Conservation (phyloP, 2,888 invertebrate genomes). For the Blastobasis lacticolella region DNA sequence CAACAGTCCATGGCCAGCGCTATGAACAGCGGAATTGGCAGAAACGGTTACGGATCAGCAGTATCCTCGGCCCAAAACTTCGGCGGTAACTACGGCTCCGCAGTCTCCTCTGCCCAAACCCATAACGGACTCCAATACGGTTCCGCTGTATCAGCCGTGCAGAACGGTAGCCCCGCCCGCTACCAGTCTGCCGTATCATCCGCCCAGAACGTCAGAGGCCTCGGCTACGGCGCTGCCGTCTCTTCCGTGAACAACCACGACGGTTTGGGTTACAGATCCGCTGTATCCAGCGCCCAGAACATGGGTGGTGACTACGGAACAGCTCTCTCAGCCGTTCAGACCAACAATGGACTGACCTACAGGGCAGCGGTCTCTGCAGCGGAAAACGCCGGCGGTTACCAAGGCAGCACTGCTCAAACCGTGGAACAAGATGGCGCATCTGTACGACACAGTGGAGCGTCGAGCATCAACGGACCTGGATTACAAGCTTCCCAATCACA, state of each 20-base stretch:
- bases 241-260: slow-evolving; percentile 20
- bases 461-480: slow-evolving; percentile 44
- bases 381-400: slow-evolving; percentile 35
- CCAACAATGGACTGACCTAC: slow-evolving; percentile 23
- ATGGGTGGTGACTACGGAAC: slow-evolving; percentile 25
- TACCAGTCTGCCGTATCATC: slow-evolving; percentile 30
- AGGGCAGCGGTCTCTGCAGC: slow-evolving; percentile 41
- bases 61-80: slow-evolving; percentile 38
- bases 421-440: slow-evolving; percentile 35
- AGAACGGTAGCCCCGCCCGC: slow-evolving; percentile 22
- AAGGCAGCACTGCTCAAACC: slow-evolving; percentile 43
- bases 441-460: slow-evolving; percentile 44
- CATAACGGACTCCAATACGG: slow-evolving; percentile 28
- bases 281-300: slow-evolving; percentile 36
- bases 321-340: slow-evolving; percentile 34
- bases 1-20: slow-evolving; percentile 20
- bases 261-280: slow-evolving; percentile 32
- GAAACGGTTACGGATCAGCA: slow-evolving; percentile 28
- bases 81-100: slow-evolving; percentile 35
- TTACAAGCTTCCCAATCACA: slow-evolving; percentile 48
- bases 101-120: slow-evolving; percentile 39
- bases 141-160: slow-evolving; percentile 26
- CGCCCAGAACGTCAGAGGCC: slow-evolving; percentile 25
- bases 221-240: slow-evolving; percentile 25
- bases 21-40: slow-evolving; percentile 22